These are phyloP conservation scores for Porites lutea DNA, from an alignment of 64 coral and sea anemone species.

Conservation along the genomic window DNA sequence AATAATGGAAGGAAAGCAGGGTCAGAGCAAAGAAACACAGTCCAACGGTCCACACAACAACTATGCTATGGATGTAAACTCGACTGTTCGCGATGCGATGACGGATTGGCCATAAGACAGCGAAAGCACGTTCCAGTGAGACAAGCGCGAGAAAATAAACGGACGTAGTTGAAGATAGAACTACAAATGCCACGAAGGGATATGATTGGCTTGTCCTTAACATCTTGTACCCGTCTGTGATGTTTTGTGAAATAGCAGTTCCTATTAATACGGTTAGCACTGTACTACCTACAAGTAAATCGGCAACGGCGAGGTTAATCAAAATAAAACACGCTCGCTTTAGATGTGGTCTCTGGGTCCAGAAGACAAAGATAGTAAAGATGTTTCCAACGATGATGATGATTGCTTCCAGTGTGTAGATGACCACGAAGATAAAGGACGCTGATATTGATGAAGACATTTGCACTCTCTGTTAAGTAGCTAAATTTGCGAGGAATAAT, in stretches of 20 bases:
- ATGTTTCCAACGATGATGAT: background rate
- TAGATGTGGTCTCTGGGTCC: background rate
- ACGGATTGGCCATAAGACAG: background rate
- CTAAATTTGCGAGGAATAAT: too few species aligned
- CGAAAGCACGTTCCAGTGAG: background rate
- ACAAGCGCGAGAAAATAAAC: constrained; percentile 15
- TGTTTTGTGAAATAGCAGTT: too few species aligned
- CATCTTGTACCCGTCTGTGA: background rate
- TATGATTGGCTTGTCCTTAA: too few species aligned
- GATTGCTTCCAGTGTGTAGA: background rate
- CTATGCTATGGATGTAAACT: background rate
- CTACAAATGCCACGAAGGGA: background rate
- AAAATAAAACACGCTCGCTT: background rate
- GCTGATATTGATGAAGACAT: background rate
- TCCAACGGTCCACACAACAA: background rate
- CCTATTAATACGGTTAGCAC: background rate
- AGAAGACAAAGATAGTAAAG: constrained; percentile 4
- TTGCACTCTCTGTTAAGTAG: too few species aligned
- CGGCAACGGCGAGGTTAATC: background rate
- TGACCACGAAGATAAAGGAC: background rate
- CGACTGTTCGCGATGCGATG: background rate
- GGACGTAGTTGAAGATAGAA: background rate
- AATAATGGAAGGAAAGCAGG: background rate
- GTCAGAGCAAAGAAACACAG: background rate
- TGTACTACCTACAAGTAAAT: constrained; percentile 16